These are phyloP conservation scores for Lanistes nyassanus DNA, from an alignment of 1,140 invertebrate species.

Conservation along the genomic window DNA sequence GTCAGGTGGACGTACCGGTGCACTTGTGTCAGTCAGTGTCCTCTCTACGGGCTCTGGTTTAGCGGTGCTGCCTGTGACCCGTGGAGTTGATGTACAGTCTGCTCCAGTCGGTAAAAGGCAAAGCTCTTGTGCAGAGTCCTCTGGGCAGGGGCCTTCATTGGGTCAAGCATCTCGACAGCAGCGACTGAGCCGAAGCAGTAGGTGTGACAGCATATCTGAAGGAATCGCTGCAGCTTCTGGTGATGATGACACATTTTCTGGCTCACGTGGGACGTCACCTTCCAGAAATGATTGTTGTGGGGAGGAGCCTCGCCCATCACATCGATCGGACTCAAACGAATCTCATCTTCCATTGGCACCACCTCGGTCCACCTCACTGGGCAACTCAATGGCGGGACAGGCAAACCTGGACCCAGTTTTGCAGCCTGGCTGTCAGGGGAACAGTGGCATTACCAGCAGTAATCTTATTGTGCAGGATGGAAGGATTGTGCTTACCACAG, in stretches of 20 bases:
- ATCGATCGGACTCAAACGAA: background rate
- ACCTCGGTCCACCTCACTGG: conserved; percentile 15
- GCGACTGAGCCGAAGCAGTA: conserved; percentile 19
- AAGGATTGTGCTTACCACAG: conserved; percentile 38
- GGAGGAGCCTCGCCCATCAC: background rate
- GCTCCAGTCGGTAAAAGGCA: background rate
- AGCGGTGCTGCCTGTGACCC: background rate
- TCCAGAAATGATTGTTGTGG: background rate
- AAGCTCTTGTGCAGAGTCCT: too few species aligned
- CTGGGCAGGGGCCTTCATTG: too few species aligned
- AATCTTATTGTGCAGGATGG: conserved; percentile 41
- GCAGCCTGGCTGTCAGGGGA: background rate
- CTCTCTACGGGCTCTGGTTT: background rate
- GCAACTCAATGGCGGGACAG: conserved; percentile 17
- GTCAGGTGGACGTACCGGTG: background rate
- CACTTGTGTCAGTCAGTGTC: background rate
- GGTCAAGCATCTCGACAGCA: background rate
- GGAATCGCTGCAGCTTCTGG: background rate
- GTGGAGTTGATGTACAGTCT: background rate
- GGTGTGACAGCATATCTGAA: background rate
- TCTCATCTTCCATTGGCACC: background rate
- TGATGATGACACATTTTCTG: background rate
- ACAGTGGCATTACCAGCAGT: background rate
- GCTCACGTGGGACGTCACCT: background rate
- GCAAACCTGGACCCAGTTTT: background rate